Percentiles rank a stretch among this genome's conserved stretches.
Evolutionary conservation across 2,888 invertebrate species (phyloP).

Genomic region (Helobdella robusta): DNA sequence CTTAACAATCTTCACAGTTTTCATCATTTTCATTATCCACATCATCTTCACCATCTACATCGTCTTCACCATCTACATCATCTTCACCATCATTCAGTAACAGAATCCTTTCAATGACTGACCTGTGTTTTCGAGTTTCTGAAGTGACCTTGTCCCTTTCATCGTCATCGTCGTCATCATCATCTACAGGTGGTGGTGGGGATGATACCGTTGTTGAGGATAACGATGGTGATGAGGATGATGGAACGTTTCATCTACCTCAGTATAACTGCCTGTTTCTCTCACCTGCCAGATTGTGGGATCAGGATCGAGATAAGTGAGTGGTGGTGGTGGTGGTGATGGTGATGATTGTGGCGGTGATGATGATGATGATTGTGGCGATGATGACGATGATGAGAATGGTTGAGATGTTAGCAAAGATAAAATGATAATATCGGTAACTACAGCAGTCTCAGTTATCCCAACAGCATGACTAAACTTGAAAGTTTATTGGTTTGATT

Average conservation of each 20-base stretch:
- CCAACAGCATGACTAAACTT: too few species aligned
- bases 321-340: background rate
- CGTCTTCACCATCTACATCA: too few species aligned
- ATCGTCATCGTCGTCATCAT: too few species aligned
- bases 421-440: too few species aligned
- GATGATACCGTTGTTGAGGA: too few species aligned
- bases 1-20: too few species aligned
- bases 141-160: conserved; percentile 38
- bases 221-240: conserved; percentile 38
- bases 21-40: background rate
- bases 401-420: conserved; percentile 1
- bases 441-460: too few species aligned
- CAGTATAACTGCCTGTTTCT: conserved; percentile 81
- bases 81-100: conserved; percentile 4
- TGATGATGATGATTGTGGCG: background rate
- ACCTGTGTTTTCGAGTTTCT: conserved; percentile 70
- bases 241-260: conserved; percentile 56
- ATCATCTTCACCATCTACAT: too few species aligned
- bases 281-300: conserved; percentile 90
- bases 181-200: too few species aligned
- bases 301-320: conserved; percentile 34
- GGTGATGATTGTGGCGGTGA: background rate
- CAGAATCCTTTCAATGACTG: conserved; percentile 55
- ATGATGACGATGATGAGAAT: conserved; percentile 9
- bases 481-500: background rate